Conservation (phyloP, 1,140 invertebrate genomes). For the Sarcophaga peregrina region DNA sequence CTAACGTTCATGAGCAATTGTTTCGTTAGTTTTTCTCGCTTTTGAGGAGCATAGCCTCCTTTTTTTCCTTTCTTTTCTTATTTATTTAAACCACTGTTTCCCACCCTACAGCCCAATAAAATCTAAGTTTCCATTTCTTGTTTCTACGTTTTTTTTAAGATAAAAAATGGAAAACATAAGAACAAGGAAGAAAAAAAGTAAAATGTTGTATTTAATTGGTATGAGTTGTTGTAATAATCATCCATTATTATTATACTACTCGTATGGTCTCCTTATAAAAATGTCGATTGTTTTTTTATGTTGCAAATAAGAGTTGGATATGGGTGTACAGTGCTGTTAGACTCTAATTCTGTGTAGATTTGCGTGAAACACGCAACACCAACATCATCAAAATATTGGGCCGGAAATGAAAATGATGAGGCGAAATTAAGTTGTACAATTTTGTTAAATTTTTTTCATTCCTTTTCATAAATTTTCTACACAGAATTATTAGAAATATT, state of each 20-base stretch:
- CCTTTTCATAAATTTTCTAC: too few relatives aligned
- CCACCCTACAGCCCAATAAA: not conserved
- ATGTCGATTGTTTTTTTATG: not conserved
- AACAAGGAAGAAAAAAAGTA: too few relatives aligned
- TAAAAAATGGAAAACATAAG: not conserved
- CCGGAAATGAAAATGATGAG: constrained; percentile 40
- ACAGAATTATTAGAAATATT: too few relatives aligned
- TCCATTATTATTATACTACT: not conserved
- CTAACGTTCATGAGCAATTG: not conserved
- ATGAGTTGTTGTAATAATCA: not conserved
- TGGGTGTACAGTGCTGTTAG: not conserved
- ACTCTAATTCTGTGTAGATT: not conserved
- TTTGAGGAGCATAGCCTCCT: not conserved
- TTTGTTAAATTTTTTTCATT: not conserved
- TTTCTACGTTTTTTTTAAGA: not conserved
- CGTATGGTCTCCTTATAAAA: not conserved
- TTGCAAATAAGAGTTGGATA: not conserved
- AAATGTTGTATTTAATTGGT: not conserved
- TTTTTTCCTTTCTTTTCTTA: not conserved
- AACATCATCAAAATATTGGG: constrained; percentile 33
- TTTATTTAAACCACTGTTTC: not conserved
- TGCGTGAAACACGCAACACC: constrained; percentile 38
- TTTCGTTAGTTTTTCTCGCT: not conserved
- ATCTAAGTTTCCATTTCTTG: too few relatives aligned
- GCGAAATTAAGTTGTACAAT: constrained; percentile 36